These are phyloP conservation scores for Notarius lentiginosus DNA, from an alignment of 2,113 vertebrate species.

Conservation along the genomic window DNA sequence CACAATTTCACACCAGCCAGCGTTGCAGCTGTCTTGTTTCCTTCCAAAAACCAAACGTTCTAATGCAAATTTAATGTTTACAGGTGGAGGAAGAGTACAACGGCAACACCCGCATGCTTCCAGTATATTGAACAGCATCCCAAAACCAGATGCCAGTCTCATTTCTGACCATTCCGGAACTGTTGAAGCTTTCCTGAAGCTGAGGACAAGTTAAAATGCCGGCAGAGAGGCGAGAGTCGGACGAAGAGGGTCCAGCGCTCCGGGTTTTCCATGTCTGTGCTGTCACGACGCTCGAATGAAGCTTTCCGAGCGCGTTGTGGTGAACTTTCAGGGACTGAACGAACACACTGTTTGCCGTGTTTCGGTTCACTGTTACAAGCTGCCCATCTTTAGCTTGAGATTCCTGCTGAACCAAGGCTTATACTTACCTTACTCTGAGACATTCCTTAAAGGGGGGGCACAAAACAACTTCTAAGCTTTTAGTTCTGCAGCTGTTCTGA, in stretches of 20 bases:
- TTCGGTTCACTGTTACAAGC: conserved; percentile 49
- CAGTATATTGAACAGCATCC: conserved; percentile 66
- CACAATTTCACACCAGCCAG: not conserved
- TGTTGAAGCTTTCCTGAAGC: not conserved
- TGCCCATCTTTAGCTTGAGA: conserved; percentile 47
- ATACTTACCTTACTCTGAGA: conserved; percentile 49
- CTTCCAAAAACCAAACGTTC: not conserved
- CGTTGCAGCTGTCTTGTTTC: not conserved
- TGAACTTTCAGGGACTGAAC: not conserved
- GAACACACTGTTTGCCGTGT: not conserved
- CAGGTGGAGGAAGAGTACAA: conserved; percentile 71
- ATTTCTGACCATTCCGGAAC: conserved; percentile 33
- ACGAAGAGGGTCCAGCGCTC: not conserved
- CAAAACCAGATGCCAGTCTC: conserved; percentile 33
- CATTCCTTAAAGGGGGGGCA: conserved; percentile 19
- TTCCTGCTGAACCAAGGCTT: conserved; percentile 33
- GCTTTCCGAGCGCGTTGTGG: conserved; percentile 24
- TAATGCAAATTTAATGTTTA: not conserved
- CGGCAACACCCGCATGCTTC: conserved; percentile 66
- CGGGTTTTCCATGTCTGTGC: conserved; percentile 23
- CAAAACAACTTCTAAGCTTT: conserved; percentile 22
- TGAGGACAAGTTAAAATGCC: not conserved
- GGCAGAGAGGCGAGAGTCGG: not conserved
- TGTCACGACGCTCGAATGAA: conserved; percentile 25
- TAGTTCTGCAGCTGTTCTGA: conserved; percentile 14